phyloP scores from a whole-genome alignment of 2,113 vertebrate genomes.

The Peromyscus leucopus region DNA sequence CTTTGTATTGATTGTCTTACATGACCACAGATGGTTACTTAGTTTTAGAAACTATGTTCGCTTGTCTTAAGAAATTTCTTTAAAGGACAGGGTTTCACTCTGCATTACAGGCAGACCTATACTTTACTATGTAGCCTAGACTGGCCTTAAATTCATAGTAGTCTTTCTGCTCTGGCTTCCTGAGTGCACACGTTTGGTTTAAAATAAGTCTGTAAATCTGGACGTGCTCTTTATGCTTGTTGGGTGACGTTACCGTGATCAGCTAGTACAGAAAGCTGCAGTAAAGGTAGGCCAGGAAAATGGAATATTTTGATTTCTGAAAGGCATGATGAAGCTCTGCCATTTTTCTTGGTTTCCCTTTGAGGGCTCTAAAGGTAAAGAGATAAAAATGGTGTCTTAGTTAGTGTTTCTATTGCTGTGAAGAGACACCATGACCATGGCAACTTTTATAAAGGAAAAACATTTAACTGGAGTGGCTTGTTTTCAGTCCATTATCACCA shows the following conservation, averaged over 20 bases:
- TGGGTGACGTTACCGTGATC: neutral
- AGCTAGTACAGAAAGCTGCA: neutral
- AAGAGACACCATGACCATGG: neutral
- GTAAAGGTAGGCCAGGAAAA: neutral
- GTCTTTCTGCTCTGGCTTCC: neutral
- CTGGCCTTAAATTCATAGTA: neutral
- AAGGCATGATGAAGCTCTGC: neutral
- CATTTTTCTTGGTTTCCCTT: neutral
- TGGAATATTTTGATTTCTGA: neutral
- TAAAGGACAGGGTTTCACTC: neutral
- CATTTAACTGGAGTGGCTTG: neutral
- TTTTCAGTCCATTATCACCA: neutral
- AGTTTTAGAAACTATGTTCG: conserved; percentile 41
- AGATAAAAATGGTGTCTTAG: neutral
- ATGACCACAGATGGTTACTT: neutral
- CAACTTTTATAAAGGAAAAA: neutral
- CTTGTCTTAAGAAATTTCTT: conserved; percentile 32
- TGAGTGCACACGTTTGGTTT: neutral
- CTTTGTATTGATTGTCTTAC: neutral
- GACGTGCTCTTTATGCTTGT: neutral
- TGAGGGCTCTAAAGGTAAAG: neutral
- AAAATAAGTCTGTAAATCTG: neutral
- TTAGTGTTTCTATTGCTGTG: neutral
- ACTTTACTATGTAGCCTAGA: neutral
- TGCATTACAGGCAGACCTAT: neutral